Base-by-base conservation (phyloP, 2,797 vertebrate species). In the Rhynchonycteris naso region DNA sequence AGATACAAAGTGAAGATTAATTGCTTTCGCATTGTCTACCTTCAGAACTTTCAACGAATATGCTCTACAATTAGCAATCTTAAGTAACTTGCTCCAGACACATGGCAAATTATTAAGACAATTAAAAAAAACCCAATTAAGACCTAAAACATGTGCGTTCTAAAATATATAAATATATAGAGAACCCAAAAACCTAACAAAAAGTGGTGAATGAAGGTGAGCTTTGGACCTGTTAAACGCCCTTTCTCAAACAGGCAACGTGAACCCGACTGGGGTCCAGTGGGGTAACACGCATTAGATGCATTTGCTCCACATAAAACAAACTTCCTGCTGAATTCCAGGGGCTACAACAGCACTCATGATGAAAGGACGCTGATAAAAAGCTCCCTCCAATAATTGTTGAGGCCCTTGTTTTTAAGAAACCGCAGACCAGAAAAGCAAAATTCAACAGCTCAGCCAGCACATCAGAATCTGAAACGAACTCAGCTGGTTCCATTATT, bases 41-140 rank as follows among this genome's bases (percentile, higher is more conserved):
- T 68, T 78, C 90, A 72, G 16, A 85, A 74, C 9, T 74, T 81
- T 56, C 19, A 76, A 38, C 12, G 18, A 66, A n/a, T 58, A 26
- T 35, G 1, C 26, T 87, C 66, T 54, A 10, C 4, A 19, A 0
- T 90, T 83, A 66, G 43, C 50, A 43, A 58, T 68, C 90, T 86
- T 72, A 59, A 52, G 50, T 54, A 75, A 61, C 14, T 24, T 56
- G 0, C 59, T 66, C 33, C 38, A 90, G 90, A 71, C 15, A 35
- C 21, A 71, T 43, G 22, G n/a, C 7, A 89, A 88, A 61, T 81
- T 85, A 47, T 7, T 52, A 21, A 30, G 24, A 63, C 88, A 92
- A 78, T 61, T 16, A 63, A 19, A 47, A 91, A 91, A 93, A 63
- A 75, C 4, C 14, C 83, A n/a, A 76, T 24, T 33, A 59, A 83